Conservation (phyloP, 2,797 vertebrate genomes). For the Esox masquinongy region DNA sequence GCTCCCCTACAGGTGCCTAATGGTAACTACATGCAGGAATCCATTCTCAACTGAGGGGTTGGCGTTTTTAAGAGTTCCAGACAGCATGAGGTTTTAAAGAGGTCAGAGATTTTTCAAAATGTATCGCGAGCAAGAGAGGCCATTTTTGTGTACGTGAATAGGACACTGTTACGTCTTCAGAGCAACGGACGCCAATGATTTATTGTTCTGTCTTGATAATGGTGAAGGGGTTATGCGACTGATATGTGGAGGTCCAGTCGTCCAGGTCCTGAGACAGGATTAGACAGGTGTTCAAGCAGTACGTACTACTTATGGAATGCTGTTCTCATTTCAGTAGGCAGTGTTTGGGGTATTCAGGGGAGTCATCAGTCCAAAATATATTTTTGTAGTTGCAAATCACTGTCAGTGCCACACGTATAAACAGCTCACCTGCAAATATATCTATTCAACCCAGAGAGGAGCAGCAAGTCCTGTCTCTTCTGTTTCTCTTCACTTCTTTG, state of each 20-base stretch:
- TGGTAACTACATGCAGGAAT: background rate
- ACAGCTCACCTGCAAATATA: constrained; percentile 13
- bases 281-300: constrained; percentile 39
- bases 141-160: constrained; percentile 2
- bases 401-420: constrained; percentile 42
- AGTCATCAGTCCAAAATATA: constrained; percentile 48
- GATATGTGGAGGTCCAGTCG: constrained; percentile 13
- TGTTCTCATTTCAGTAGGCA: constrained; percentile 28
- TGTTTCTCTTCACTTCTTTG: constrained; percentile 3
- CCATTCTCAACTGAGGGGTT: background rate
- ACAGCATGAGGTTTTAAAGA: constrained; percentile 1
- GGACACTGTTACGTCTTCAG: constrained; percentile 17
- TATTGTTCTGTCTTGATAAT: constrained; percentile 28
- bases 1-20: background rate
- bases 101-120: constrained; percentile 2
- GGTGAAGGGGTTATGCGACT: constrained; percentile 41
- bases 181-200: constrained; percentile 43
- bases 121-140: background rate
- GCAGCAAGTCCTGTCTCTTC: background rate
- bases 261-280: constrained; percentile 36
- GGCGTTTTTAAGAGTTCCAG: background rate
- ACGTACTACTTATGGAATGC: constrained; percentile 49
- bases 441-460: constrained; percentile 1
- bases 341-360: constrained; percentile 34
- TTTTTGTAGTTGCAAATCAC: constrained; percentile 61